Conservation (phyloP, 2,113 vertebrate genomes). For the Cyanoderma ruficeps region DNA sequence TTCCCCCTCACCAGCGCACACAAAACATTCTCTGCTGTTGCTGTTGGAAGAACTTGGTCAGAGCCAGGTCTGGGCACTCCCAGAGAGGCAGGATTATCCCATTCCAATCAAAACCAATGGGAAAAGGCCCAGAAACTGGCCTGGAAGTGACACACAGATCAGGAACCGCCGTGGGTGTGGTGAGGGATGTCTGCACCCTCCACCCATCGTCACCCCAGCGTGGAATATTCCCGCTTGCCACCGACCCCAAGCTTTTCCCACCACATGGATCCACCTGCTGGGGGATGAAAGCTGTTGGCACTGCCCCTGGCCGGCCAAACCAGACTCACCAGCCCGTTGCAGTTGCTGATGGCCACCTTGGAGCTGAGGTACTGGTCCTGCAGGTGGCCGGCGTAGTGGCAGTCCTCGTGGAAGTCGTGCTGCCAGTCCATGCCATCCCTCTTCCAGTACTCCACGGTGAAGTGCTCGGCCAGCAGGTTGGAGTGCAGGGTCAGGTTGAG, state of each 20-base stretch:
- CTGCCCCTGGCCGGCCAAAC: not conserved
- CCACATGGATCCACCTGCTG: not conserved
- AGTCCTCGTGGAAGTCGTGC: slow-evolving; percentile 87
- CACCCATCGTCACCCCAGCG: fast-evolving
- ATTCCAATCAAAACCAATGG: not conserved
- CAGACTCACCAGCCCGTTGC: slow-evolving; percentile 93
- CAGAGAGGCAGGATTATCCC: not conserved
- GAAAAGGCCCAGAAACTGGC: not conserved
- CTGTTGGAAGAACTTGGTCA: not conserved
- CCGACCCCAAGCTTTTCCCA: not conserved
- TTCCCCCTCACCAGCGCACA: not conserved
- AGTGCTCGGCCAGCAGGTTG: slow-evolving; percentile 87
- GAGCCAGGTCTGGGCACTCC: not conserved
- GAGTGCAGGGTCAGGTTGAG: slow-evolving; percentile 92
- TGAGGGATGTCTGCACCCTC: not conserved
- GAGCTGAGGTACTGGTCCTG: slow-evolving; percentile 87
- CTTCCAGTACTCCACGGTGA: slow-evolving; percentile 97
- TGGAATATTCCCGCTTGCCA: not conserved
- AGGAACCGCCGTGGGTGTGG: not conserved
- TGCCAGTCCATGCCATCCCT: slow-evolving; percentile 90
- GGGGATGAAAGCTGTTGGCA: not conserved
- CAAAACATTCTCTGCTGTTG: not conserved
- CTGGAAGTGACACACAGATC: not conserved
- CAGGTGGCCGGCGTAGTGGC: slow-evolving; percentile 93
- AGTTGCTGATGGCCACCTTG: slow-evolving; percentile 97